Percentiles rank a stretch among this genome's conserved stretches.
phyloP scores from a whole-genome alignment of 1,140 invertebrate species.

The Drosophila sp. region DNA sequence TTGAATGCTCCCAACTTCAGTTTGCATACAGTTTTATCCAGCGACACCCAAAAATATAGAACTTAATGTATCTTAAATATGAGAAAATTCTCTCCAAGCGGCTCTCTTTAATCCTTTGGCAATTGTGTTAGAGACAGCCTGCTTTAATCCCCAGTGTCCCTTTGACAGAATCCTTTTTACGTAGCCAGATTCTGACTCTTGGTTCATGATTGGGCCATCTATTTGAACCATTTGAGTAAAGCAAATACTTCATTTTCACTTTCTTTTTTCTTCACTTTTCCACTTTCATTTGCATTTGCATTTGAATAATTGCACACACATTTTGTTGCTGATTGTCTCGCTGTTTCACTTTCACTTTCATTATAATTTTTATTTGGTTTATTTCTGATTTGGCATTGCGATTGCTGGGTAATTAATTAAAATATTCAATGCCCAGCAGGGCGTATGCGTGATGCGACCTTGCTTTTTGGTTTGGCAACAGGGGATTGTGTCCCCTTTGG shows the following conservation, averaged over 20 bases:
- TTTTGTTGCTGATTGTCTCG: not conserved
- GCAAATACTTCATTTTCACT: slow-evolving; percentile 3
- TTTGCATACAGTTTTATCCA: too few relatives aligned
- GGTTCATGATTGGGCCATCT: not conserved
- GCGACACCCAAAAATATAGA: too few relatives aligned
- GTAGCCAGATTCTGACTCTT: not conserved
- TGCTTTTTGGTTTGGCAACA: not conserved
- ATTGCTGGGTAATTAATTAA: slow-evolving; percentile 70
- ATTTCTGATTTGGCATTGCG: slow-evolving; percentile 32
- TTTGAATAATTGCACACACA: slow-evolving; percentile 49
- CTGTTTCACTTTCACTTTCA: slow-evolving; percentile 23
- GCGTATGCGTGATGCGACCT: slow-evolving; percentile 35
- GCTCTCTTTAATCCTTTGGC: too few relatives aligned
- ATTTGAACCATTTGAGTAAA: not conserved
- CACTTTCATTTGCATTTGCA: slow-evolving; percentile 32
- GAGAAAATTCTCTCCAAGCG: too few relatives aligned
- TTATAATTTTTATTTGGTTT: slow-evolving; percentile 26
- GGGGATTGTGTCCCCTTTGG: not conserved
- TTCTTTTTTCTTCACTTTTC: slow-evolving; percentile 8
- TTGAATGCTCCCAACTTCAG: too few relatives aligned
- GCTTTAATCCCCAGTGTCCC: not conserved
- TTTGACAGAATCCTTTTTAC: not conserved
- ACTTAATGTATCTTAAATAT: too few relatives aligned
- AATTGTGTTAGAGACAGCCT: too few relatives aligned
- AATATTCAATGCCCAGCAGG: slow-evolving; percentile 66